Percentiles rank a stretch among this genome's conserved stretches.
Evolutionary conservation across 2,888 invertebrate species (phyloP).

Genomic region (Eupithecia inturbata): DNA sequence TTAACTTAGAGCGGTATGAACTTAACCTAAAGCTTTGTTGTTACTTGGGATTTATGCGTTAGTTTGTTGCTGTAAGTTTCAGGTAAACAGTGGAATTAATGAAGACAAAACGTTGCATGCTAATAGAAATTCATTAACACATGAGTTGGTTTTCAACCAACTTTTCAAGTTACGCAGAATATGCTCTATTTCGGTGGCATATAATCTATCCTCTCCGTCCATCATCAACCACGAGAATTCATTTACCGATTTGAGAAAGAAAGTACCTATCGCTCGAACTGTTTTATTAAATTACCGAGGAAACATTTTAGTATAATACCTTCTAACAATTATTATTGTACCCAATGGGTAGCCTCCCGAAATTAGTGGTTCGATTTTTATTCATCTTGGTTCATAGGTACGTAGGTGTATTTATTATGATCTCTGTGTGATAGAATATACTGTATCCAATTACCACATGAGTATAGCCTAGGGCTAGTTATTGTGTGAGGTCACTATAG

Average conservation of each 20-base stretch:
- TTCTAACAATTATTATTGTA: neutral
- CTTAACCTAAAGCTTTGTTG: neutral
- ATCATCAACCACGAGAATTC: neutral
- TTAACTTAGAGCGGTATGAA: conserved; percentile 3
- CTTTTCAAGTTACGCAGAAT: neutral
- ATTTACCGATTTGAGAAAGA: neutral
- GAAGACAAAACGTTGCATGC: neutral
- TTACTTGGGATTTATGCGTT: neutral
- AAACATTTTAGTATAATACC: too few relatives aligned
- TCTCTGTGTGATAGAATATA: too few relatives aligned
- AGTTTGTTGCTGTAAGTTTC: conserved; percentile 6
- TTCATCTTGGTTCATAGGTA: too few relatives aligned
- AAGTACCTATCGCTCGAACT: too few relatives aligned
- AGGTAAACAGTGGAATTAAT: neutral
- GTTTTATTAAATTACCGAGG: neutral
- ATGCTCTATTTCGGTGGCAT: neutral
- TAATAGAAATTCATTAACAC: neutral
- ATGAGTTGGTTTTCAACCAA: neutral
- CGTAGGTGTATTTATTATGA: too few relatives aligned
- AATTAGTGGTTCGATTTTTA: too few relatives aligned
- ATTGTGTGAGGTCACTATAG: too few relatives aligned
- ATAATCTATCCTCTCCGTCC: too few relatives aligned
- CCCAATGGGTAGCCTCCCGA: neutral
- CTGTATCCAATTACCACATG: too few relatives aligned
- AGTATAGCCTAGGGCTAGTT: too few relatives aligned